phyloP scores from a whole-genome alignment of 2,113 vertebrate species.

The Pantherophis guttatus region DNA sequence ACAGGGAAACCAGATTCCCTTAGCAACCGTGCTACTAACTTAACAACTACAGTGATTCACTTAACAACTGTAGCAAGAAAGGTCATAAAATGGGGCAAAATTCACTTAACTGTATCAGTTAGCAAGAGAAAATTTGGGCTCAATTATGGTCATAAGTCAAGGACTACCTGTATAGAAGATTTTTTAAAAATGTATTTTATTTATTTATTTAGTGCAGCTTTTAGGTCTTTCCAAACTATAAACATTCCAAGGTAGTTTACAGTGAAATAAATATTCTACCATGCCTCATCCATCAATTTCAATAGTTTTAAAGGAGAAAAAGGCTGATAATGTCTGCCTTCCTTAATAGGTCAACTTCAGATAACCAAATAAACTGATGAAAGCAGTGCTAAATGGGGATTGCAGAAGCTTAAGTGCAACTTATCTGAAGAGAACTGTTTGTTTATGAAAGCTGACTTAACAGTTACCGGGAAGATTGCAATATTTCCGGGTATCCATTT shows the following conservation, averaged over 20 bases:
- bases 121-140: neutral
- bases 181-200: neutral
- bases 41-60: neutral
- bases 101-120: neutral
- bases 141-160: neutral
- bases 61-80: neutral
- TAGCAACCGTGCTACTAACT: neutral
- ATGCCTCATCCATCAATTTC: neutral
- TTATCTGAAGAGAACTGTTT: neutral
- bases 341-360: neutral
- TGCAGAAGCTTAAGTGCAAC: neutral
- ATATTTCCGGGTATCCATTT: neutral
- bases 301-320: neutral
- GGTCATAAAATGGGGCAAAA: no score
- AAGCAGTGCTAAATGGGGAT: neutral
- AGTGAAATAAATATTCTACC: neutral
- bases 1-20: neutral
- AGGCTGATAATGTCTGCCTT: neutral
- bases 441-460: neutral
- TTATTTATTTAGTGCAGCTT: neutral
- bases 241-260: neutral
- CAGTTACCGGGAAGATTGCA: neutral
- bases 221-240: neutral
- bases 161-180: neutral
- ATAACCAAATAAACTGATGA: neutral